Conservation (phyloP, 2,113 vertebrate genomes). For the Astatotilapia flaviijosephi region DNA sequence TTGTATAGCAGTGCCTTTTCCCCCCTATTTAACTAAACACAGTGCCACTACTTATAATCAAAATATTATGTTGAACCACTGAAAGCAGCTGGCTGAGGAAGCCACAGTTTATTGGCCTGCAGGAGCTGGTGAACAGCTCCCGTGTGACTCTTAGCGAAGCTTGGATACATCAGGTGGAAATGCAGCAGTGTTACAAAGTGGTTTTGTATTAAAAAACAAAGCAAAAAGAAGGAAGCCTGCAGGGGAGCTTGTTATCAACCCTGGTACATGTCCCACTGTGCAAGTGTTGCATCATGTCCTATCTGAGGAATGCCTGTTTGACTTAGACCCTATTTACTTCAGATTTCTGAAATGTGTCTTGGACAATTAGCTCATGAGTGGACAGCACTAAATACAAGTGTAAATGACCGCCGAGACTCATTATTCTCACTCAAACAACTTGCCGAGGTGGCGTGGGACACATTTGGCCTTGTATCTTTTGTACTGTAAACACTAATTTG, state of each 20-base stretch:
- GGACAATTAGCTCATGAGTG: background rate
- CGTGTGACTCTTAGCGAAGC: slow-evolving; percentile 2
- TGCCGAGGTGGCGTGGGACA: background rate
- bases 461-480: background rate
- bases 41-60: slow-evolving; percentile 27
- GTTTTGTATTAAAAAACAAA: background rate
- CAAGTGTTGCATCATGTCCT: background rate
- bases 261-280: background rate
- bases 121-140: slow-evolving; percentile 9
- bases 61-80: slow-evolving; percentile 18
- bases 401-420: background rate
- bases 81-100: slow-evolving; percentile 18
- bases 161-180: slow-evolving; percentile 10
- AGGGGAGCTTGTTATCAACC: background rate
- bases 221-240: background rate
- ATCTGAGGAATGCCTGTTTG: background rate
- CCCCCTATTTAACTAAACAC: slow-evolving; percentile 28
- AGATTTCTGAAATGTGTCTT: background rate
- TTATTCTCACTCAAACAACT: background rate
- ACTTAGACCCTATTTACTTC: background rate
- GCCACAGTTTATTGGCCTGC: slow-evolving; percentile 2
- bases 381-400: background rate
- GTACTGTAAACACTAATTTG: background rate
- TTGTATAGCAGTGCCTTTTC: slow-evolving; percentile 1
- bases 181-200: background rate